Conservation (phyloP, 1,140 invertebrate species). For the Drosophila arawakana region DNA sequence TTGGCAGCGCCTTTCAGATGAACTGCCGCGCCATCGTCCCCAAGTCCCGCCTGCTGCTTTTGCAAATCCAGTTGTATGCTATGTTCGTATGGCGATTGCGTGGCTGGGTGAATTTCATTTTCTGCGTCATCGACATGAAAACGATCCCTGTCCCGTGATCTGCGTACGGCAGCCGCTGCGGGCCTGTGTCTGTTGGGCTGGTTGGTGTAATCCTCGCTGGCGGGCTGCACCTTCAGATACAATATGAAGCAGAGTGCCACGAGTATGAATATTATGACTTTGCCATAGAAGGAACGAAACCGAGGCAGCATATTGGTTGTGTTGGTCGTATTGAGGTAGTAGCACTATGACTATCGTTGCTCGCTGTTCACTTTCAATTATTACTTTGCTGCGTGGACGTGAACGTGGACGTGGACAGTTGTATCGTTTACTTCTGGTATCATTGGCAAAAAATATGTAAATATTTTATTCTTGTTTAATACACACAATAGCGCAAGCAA, state of each 20-base stretch:
- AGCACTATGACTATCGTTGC: constrained; percentile 40
- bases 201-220: constrained; percentile 27
- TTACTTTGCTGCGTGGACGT: constrained; percentile 56
- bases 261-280: constrained; percentile 75
- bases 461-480: neutral
- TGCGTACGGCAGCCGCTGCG: constrained; percentile 23
- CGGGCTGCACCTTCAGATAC: constrained; percentile 75
- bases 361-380: constrained; percentile 40
- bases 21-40: constrained; percentile 88
- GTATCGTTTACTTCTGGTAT: constrained; percentile 28
- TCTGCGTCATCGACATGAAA: constrained; percentile 39
- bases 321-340: constrained; percentile 64
- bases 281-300: constrained; percentile 83
- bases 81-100: constrained; percentile 76
- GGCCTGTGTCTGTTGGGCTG: constrained; percentile 11
- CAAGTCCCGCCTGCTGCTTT: constrained; percentile 85
- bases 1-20: constrained; percentile 86
- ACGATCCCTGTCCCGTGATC: constrained; percentile 3
- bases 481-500: neutral
- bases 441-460: constrained; percentile 50
- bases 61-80: constrained; percentile 82
- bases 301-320: constrained; percentile 76
- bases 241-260: constrained; percentile 78
- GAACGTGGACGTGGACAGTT: constrained; percentile 50
- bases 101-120: constrained; percentile 63